Evolutionary conservation across 2,888 invertebrate genomes (phyloP).

Genomic region (Bugula neritina): DNA sequence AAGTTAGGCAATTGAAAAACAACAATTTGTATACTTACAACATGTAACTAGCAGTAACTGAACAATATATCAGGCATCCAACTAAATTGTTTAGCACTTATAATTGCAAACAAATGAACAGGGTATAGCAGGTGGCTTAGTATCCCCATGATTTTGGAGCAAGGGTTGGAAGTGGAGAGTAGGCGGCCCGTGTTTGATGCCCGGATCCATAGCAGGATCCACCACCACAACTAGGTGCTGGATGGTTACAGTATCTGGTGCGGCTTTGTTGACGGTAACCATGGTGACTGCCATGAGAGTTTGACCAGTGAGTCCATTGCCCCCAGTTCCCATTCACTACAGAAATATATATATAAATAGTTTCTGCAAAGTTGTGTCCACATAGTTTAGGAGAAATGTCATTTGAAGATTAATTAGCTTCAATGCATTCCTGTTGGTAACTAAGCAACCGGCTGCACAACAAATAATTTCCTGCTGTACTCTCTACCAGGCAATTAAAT

Average conservation of each 20-base stretch:
- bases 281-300: background rate
- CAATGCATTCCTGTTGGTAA: too few species aligned
- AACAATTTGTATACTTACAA: background rate
- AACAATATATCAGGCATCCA: too few species aligned
- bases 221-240: background rate
- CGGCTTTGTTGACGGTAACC: background rate
- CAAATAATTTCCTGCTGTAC: too few species aligned
- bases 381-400: too few species aligned
- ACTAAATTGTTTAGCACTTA: too few species aligned
- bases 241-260: background rate
- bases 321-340: background rate
- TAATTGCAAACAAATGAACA: too few species aligned
- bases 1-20: background rate
- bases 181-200: background rate
- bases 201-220: background rate
- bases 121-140: background rate
- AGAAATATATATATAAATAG: too few species aligned
- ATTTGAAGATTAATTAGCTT: too few species aligned
- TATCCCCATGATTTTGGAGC: background rate
- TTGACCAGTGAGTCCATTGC: background rate
- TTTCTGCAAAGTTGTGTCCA: too few species aligned
- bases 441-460: too few species aligned
- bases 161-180: background rate
- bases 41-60: too few species aligned
- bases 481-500: too few species aligned